Evolutionary conservation across 2,888 invertebrate genomes (phyloP).

Genomic region (Lutraria lutraria): DNA sequence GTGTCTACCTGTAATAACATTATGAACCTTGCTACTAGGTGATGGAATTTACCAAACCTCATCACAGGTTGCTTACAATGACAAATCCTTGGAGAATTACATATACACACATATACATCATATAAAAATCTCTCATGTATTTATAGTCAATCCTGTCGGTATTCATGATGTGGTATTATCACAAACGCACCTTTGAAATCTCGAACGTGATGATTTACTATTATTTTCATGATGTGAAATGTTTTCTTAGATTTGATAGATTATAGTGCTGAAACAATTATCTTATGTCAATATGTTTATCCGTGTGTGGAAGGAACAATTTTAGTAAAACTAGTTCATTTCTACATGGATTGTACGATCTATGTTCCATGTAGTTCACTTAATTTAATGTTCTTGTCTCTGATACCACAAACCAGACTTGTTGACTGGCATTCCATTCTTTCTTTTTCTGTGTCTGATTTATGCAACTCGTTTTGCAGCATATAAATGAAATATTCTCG

Average conservation of each 20-base stretch:
- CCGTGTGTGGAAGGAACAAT: too few species aligned
- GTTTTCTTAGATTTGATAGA: background rate
- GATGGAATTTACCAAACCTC: background rate
- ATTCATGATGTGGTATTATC: background rate
- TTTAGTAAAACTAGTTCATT: too few species aligned
- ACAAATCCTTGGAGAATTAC: constrained; percentile 1
- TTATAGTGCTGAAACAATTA: background rate
- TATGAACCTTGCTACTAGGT: background rate
- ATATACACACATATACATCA: constrained; percentile 6
- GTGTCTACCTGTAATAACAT: background rate
- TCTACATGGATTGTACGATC: too few species aligned
- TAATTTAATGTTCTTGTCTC: background rate
- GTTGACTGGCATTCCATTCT: background rate
- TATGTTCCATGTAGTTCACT: too few species aligned
- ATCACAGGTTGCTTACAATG: background rate
- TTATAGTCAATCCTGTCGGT: background rate
- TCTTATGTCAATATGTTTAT: background rate
- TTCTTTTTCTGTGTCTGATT: too few species aligned
- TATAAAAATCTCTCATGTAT: constrained; percentile 7
- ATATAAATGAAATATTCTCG: background rate
- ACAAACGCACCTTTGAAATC: background rate
- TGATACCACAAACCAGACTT: background rate
- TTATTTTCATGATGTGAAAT: background rate
- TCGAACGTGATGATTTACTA: background rate
- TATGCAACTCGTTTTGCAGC: background rate